phyloP scores from a whole-genome alignment of 2,113 vertebrate genomes.

The Pseudorhombus dupliciocellatus region DNA sequence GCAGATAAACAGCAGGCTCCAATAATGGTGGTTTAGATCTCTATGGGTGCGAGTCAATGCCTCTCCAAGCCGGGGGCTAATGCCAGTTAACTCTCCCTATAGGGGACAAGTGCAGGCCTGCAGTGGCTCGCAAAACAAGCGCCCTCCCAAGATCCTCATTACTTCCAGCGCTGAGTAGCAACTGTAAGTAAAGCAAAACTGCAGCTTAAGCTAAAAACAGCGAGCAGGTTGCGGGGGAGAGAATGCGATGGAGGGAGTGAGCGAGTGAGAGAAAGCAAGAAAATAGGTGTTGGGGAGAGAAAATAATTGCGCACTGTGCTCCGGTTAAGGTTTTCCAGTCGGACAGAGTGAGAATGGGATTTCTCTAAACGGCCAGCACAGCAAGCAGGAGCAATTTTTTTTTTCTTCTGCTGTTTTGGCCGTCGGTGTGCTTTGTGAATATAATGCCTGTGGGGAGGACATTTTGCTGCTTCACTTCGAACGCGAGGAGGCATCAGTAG shows the following conservation, averaged over 20 bases:
- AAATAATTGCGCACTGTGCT: conserved; percentile 70
- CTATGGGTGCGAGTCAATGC: conserved; percentile 79
- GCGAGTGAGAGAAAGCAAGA: conserved; percentile 60
- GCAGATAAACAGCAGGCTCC: conserved; percentile 77
- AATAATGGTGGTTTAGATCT: conserved; percentile 80
- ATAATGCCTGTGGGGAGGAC: conserved; percentile 62
- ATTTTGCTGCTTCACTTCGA: conserved; percentile 66
- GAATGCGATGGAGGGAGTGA: neutral
- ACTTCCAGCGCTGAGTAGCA: conserved; percentile 77
- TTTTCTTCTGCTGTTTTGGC: conserved; percentile 42
- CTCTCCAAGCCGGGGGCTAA: conserved; percentile 80
- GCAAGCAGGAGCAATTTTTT: conserved; percentile 43
- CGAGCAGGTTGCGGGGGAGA: conserved; percentile 48
- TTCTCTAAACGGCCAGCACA: conserved; percentile 74
- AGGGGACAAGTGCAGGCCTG: conserved; percentile 69
- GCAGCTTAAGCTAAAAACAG: conserved; percentile 81
- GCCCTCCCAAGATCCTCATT: conserved; percentile 84
- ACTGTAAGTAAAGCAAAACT: conserved; percentile 82
- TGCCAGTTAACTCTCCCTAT: conserved; percentile 80
- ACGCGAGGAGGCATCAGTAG: conserved; percentile 63
- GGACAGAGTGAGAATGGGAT: conserved; percentile 62
- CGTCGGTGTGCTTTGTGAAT: conserved; percentile 60
- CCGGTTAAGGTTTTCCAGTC: conserved; percentile 65
- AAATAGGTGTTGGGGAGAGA: conserved; percentile 70
- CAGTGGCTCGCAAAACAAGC: conserved; percentile 75